phyloP scores from a whole-genome alignment of 2,888 invertebrate genomes.

The Parascotia fuliginaria region DNA sequence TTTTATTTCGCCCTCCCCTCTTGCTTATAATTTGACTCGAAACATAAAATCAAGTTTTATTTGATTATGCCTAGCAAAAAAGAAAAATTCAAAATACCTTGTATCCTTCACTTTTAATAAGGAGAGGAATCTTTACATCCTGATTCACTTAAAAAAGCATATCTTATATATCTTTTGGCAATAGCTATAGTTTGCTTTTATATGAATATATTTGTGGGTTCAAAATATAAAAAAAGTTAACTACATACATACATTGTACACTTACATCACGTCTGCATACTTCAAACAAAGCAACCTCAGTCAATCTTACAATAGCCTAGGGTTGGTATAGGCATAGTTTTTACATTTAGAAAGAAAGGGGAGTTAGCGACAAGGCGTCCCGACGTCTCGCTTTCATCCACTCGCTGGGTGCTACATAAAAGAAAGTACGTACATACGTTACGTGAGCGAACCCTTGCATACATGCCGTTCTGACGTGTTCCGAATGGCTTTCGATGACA shows the following conservation, averaged over 20 bases:
- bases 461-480: constrained; percentile 72
- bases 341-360: constrained; percentile 78
- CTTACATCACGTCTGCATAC: constrained; percentile 57
- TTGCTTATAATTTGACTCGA: constrained; percentile 85
- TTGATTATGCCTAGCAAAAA: constrained; percentile 79
- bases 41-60: constrained; percentile 86
- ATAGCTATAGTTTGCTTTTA: no score
- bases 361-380: constrained; percentile 68
- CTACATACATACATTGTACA: constrained; percentile 41
- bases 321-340: constrained; percentile 71
- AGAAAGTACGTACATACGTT: constrained; percentile 63
- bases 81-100: constrained; percentile 72
- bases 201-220: constrained; percentile 40
- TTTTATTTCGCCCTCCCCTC: constrained; percentile 82
- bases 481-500: constrained; percentile 83
- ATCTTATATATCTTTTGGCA: no score
- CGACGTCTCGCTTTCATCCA: constrained; percentile 79
- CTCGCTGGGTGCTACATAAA: constrained; percentile 76
- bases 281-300: constrained; percentile 72
- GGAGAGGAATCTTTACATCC: constrained; percentile 63
- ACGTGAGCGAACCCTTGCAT: constrained; percentile 57
- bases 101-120: constrained; percentile 75
- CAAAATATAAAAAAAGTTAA: constrained; percentile 39
- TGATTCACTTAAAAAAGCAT: constrained; percentile 61
- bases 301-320: constrained; percentile 77